A percentile compares a stretch with the other conserved stretches of the same genome.
phyloP scores from a whole-genome alignment of 2,797 vertebrate species.

The Eupleurogrammus muticus region DNA sequence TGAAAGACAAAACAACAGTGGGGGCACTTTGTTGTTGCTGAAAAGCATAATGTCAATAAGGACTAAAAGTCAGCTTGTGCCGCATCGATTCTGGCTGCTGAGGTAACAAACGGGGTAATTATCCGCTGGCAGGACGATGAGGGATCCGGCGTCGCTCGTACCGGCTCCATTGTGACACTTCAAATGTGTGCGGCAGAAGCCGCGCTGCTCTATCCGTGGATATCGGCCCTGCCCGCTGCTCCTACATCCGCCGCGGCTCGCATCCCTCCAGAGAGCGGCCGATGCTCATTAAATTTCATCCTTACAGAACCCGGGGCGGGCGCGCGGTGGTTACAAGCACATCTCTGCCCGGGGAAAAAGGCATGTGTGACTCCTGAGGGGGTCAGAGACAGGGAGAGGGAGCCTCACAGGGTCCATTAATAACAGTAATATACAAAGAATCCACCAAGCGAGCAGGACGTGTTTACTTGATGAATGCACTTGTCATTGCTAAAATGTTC shows the following conservation, averaged over 20 bases:
- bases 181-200: not conserved
- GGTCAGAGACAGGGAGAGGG: constrained; percentile 10
- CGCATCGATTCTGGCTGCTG: not conserved
- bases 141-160: not conserved
- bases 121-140: not conserved
- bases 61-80: not conserved
- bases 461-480: constrained; percentile 70
- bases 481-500: constrained; percentile 63
- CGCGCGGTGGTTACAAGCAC: constrained; percentile 27
- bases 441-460: constrained; percentile 29
- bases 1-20: not conserved
- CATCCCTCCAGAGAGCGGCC: constrained; percentile 18
- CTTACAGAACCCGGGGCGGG: constrained; percentile 25
- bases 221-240: not conserved
- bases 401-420: constrained; percentile 6
- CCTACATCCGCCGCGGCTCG: constrained; percentile 8
- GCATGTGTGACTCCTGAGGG: constrained; percentile 38
- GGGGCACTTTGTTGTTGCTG: not conserved
- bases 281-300: constrained; percentile 37
- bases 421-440: constrained; percentile 39
- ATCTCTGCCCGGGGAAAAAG: constrained; percentile 31
- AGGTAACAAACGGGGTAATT: not conserved
- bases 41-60: not conserved
- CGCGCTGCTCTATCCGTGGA: not conserved
- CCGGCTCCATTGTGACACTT: not conserved